Conservation (phyloP, 1,140 invertebrate genomes). For the Pemphigus obesinymphae region DNA sequence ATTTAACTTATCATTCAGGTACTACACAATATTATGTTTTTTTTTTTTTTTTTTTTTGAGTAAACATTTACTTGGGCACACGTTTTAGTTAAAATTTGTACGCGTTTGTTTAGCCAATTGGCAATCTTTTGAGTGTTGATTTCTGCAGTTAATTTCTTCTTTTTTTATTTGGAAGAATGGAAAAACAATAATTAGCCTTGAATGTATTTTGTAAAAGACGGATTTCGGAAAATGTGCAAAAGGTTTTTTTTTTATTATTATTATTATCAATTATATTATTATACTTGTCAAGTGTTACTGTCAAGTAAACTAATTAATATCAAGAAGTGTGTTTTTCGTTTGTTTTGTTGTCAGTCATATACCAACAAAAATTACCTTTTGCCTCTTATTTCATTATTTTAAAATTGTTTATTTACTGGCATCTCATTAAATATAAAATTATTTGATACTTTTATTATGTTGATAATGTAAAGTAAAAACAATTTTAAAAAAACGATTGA, state of each 20-base stretch:
- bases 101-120: slow-evolving; percentile 38
- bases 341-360: neutral
- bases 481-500: no score
- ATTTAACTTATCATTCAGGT: slow-evolving; percentile 2
- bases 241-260: slow-evolving; percentile 37
- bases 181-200: slow-evolving; percentile 38
- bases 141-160: slow-evolving; percentile 16
- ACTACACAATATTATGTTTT: slow-evolving; percentile 19
- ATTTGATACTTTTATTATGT: no score
- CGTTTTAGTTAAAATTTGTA: slow-evolving; percentile 40
- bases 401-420: neutral
- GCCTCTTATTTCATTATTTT: neutral
- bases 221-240: slow-evolving; percentile 42
- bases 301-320: slow-evolving; percentile 41
- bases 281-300: slow-evolving; percentile 41
- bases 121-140: slow-evolving; percentile 39
- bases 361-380: slow-evolving; percentile 9
- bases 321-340: slow-evolving; percentile 22
- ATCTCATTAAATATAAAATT: no score
- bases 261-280: slow-evolving; percentile 39
- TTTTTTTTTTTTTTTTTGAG: slow-evolving; percentile 18
- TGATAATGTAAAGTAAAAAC: no score
- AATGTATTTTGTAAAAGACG: slow-evolving; percentile 40
- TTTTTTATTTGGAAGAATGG: slow-evolving; percentile 16
- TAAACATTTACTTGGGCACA: slow-evolving; percentile 36